Conservation (phyloP, 2,797 vertebrate genomes). For the Mycteria americana region DNA sequence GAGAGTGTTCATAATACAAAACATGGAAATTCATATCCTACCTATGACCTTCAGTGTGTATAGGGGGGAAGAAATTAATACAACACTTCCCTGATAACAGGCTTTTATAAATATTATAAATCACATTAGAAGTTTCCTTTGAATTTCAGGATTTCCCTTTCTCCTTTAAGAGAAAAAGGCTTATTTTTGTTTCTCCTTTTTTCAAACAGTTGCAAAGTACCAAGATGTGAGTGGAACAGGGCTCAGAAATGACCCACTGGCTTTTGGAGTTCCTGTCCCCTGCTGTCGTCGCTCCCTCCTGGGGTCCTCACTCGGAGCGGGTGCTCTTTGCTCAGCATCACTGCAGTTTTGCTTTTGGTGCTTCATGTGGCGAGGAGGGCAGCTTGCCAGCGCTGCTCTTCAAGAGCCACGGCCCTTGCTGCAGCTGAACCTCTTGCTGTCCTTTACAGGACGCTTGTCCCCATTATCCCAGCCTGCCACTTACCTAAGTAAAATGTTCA, state of each 20-base stretch:
- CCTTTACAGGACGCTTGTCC: background rate
- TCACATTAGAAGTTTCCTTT: constrained; percentile 9
- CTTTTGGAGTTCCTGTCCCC: background rate
- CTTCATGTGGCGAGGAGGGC: background rate
- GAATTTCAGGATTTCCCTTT: constrained; percentile 48
- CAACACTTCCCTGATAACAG: background rate
- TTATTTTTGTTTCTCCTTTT: background rate
- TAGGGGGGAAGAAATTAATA: constrained; percentile 26
- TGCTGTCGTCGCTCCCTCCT: background rate
- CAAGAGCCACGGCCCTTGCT: background rate
- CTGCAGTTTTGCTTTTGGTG: background rate
- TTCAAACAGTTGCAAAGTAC: background rate
- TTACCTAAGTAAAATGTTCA: background rate
- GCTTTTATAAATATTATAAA: constrained; percentile 22
- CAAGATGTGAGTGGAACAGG: background rate
- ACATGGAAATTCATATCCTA: background rate
- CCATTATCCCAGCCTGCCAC: background rate
- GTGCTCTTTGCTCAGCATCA: background rate
- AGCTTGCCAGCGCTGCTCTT: background rate
- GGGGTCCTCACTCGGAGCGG: rapidly evolving
- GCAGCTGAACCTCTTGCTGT: background rate
- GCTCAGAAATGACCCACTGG: background rate
- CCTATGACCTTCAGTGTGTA: background rate
- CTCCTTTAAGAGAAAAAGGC: background rate
- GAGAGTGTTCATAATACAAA: background rate